Percentiles rank a stretch among this genome's conserved stretches.
Conservation (phyloP, 2,113 vertebrate genomes). For the Marcusenius ussheri region DNA sequence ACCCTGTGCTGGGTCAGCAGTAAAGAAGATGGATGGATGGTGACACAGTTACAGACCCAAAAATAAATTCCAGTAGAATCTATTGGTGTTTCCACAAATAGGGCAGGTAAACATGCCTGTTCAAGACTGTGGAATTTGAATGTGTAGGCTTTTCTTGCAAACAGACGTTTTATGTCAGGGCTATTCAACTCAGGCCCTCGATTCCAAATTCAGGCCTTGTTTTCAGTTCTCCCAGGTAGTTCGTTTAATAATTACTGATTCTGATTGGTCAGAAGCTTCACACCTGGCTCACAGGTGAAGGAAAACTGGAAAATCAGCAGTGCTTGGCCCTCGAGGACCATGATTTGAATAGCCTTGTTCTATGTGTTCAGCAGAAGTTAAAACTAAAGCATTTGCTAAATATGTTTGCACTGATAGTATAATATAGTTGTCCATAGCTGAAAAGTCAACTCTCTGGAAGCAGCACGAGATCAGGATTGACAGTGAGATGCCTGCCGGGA, state of each 20-base stretch:
- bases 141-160: not conserved
- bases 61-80: not conserved
- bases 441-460: not conserved
- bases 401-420: not conserved
- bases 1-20: not conserved
- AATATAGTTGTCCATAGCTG: not conserved
- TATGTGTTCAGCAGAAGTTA: not conserved
- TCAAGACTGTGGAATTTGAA: not conserved
- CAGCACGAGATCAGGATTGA: not conserved
- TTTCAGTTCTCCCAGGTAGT: too few relatives aligned
- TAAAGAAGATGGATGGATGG: not conserved
- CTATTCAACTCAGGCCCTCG: too few relatives aligned
- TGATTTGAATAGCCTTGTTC: not conserved
- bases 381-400: not conserved
- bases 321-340: too few relatives aligned
- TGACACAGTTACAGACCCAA: not conserved
- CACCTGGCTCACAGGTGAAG: too few relatives aligned
- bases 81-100: not conserved
- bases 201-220: too few relatives aligned
- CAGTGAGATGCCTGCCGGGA: too few relatives aligned
- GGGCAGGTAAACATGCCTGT: not conserved
- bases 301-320: too few relatives aligned
- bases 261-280: too few relatives aligned
- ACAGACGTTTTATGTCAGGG: not conserved
- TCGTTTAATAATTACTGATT: too few relatives aligned